Percentiles rank a stretch among this genome's conserved stretches.
phyloP scores from a whole-genome alignment of 1,140 invertebrate genomes.

The Nixonia krombeini region DNA sequence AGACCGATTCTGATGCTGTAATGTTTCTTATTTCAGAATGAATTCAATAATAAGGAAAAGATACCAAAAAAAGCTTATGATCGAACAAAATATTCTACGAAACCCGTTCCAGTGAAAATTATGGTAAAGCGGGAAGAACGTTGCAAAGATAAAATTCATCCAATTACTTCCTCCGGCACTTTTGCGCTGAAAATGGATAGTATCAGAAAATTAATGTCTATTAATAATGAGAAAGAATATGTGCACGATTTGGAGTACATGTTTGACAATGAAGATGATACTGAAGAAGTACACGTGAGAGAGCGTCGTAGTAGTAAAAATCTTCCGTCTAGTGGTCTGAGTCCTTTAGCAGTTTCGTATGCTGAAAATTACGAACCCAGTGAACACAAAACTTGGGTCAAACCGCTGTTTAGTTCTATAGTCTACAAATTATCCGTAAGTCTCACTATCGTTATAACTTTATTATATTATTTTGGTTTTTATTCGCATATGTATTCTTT shows the following conservation, averaged over 20 bases:
- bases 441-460: slow-evolving; percentile 48
- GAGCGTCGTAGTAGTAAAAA: slow-evolving; percentile 43
- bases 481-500: too few relatives aligned
- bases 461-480: too few relatives aligned
- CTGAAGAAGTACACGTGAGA: slow-evolving; percentile 26
- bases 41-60: slow-evolving; percentile 45
- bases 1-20: too few relatives aligned
- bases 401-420: slow-evolving; percentile 93
- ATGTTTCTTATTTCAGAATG: slow-evolving; percentile 46
- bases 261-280: slow-evolving; percentile 22
- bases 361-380: slow-evolving; percentile 87
- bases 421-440: slow-evolving; percentile 84
- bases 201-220: slow-evolving; percentile 17
- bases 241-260: slow-evolving; percentile 28
- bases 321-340: slow-evolving; percentile 75
- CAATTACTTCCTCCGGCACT: background rate
- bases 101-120: slow-evolving; percentile 47
- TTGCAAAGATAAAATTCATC: background rate
- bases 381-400: slow-evolving; percentile 84
- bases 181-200: background rate
- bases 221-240: slow-evolving; percentile 15
- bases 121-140: slow-evolving; percentile 52
- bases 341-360: slow-evolving; percentile 83
- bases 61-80: slow-evolving; percentile 56
- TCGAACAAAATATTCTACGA: slow-evolving; percentile 41